phyloP scores from a whole-genome alignment of 2,888 invertebrate species.

The Drosophila borealis region DNA sequence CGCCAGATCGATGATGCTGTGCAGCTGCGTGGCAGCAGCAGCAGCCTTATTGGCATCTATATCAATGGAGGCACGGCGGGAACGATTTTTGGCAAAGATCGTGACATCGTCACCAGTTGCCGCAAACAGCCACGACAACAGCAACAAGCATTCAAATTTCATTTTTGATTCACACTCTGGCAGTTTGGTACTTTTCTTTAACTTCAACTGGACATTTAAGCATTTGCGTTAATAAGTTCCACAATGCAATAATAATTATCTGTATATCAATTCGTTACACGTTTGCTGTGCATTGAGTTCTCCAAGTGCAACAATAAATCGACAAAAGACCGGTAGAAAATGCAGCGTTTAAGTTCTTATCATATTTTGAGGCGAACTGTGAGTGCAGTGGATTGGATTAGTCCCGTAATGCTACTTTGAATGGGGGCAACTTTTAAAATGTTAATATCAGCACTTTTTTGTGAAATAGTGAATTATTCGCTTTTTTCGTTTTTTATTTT shows the following conservation, averaged over 20 bases:
- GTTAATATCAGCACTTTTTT: conserved; percentile 31
- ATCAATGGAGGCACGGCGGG: conserved; percentile 52
- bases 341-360: conserved; percentile 25
- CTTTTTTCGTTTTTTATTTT: conserved; percentile 20
- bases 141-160: conserved; percentile 37
- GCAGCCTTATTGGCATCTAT: conserved; percentile 28
- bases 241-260: background rate
- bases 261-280: conserved; percentile 43
- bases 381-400: background rate
- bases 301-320: conserved; percentile 20
- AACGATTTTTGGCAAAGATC: conserved; percentile 26
- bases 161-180: conserved; percentile 25
- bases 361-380: conserved; percentile 28
- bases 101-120: conserved; percentile 23
- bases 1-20: conserved; percentile 78
- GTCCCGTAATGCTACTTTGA: background rate
- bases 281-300: conserved; percentile 18
- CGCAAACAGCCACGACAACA: conserved; percentile 51
- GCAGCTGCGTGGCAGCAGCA: conserved; percentile 39
- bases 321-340: conserved; percentile 54
- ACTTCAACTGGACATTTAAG: conserved; percentile 44
- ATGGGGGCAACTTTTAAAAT: conserved; percentile 14
- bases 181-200: background rate
- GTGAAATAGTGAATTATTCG: conserved; percentile 21
- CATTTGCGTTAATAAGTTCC: background rate